These are phyloP conservation scores for Odontomachus brunneus DNA, from an alignment of 1,140 invertebrate genomes.

Conservation along the genomic window DNA sequence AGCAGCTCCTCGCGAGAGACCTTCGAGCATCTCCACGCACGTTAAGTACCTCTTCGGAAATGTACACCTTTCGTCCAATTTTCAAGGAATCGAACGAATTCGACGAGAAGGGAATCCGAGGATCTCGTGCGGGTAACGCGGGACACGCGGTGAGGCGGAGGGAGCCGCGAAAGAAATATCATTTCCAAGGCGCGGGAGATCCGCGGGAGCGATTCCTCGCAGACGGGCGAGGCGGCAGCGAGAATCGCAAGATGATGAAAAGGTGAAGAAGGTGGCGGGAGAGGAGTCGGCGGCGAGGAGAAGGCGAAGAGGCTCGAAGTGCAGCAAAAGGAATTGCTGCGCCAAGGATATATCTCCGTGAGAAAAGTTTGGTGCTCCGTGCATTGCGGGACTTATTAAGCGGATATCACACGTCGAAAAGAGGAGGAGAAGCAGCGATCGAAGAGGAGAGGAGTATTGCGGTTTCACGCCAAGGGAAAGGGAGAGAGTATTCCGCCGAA, in stretches of 20 bases:
- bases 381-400: conserved; percentile 38
- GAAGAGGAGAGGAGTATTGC: neutral
- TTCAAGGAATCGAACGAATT: neutral
- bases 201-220: conserved; percentile 35
- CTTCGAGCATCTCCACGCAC: too few species aligned
- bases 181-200: conserved; percentile 38
- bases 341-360: conserved; percentile 35
- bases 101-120: neutral
- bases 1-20: too few species aligned
- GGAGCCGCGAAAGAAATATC: neutral
- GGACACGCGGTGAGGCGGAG: too few species aligned
- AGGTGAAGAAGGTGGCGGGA: conserved; percentile 32
- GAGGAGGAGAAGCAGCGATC: neutral
- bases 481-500: conserved; percentile 11
- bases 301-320: neutral
- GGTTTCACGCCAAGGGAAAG: neutral
- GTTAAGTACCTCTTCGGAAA: too few species aligned
- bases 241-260: conserved; percentile 50
- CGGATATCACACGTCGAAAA: conserved; percentile 24
- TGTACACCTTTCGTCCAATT: too few species aligned
- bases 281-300: neutral
- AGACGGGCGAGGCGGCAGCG: conserved; percentile 31
- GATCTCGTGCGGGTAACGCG: neutral
- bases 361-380: conserved; percentile 37
- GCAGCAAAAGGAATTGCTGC: conserved; percentile 12